Evolutionary conservation across 2,113 vertebrate genomes (phyloP), one percentile per base, ranked within the genome.

Genomic region (Chaetodon auriga): DNA sequence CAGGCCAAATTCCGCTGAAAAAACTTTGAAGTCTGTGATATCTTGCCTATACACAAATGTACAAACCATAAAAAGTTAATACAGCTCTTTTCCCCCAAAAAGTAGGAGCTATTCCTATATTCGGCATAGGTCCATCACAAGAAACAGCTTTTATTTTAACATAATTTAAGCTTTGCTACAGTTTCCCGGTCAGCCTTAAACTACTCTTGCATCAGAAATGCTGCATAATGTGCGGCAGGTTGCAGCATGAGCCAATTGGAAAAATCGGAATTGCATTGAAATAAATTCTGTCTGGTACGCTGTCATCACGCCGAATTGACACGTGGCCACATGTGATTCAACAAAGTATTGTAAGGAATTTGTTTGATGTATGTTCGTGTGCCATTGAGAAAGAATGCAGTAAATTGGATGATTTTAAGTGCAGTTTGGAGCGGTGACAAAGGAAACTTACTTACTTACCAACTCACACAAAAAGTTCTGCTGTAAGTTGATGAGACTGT

Each of bases 1-100:
- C 0, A 45, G 2, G n/a, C 75, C 68, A 43, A 60, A 81, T 0
- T 48, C 18, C 19, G 2, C 5, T 1, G 68, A 68, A 7, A 80
- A 61, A 72, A 4, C 0, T 11, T 0, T 0, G 1, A 77, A 51
- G 4, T 58, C 5, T 15, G 35, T 0, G 2, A 16, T 21, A 0
- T 0, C 6, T 66, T 36, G 62, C 1, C 0, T 12, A 0, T n/a
- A 51, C 6, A 25, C 4, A 60, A 0, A n/a, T 16, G 0, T 25
- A 0, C 3, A 43, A 9, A 36, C n/a, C 1, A 0, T 16, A 6
- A n/a, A 30, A 36, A 43, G 19, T 23, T 36, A 14, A n/a, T 5
- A 7, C 0, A 15, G 2, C 11, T 0, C 8, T 2, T 38, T 30
- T 68, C 0, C 13, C 6, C 6, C 2, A 0, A 7, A 1, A 68